Base-by-base conservation (phyloP, 2,888 invertebrate genomes). In the Poecilus cupreus region DNA sequence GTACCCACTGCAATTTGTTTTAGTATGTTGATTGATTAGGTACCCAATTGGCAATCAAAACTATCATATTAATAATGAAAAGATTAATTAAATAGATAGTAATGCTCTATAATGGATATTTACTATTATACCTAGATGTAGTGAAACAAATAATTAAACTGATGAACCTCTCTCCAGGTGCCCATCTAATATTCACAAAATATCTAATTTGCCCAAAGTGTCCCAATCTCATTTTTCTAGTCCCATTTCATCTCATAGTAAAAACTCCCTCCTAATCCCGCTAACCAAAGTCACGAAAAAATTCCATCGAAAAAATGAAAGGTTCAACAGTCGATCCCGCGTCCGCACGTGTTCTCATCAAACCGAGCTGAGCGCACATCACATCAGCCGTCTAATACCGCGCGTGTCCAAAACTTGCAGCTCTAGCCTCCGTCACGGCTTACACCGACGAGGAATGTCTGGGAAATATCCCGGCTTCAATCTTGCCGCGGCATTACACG, bases 321-420 rank as follows among this genome's bases (percentile, higher is more conserved):
- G 24, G 39, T 18, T 72, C 24, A 68, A 4, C 16, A 54, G 22
- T 60, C 22, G 26, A 26, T 22, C 60, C n/a, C n/a, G n/a, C 43
- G n/a, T 37, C 16, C n/a, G 54, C 37, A 32, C 39, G 76, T 77
- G 76, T 37, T 77, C 32, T 77, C 76, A 77, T 77, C 76, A 76
- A 18, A 32, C 32, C 24, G 32, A 22, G 70, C 16, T 75, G 32
- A 74, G 20, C 16, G 20, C 16, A 60, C 26, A 54, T 54, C 54
- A 18, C 22, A 54, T 54, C 54, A 54, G 20, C 20, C 54, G 54
- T 32, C 20, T 54, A 54, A 54, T 54, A 51, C 46, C 18, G 54
- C 37, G 75, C 76, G 74, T 77, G 57, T 54, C 57, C 39, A 54
- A 32, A 57, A 57, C 54, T 77, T 77, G 11, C 54, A 32, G 32